Evolutionary conservation across 2,888 invertebrate species (phyloP).

Genomic region (Drosophila nigritarsus): DNA sequence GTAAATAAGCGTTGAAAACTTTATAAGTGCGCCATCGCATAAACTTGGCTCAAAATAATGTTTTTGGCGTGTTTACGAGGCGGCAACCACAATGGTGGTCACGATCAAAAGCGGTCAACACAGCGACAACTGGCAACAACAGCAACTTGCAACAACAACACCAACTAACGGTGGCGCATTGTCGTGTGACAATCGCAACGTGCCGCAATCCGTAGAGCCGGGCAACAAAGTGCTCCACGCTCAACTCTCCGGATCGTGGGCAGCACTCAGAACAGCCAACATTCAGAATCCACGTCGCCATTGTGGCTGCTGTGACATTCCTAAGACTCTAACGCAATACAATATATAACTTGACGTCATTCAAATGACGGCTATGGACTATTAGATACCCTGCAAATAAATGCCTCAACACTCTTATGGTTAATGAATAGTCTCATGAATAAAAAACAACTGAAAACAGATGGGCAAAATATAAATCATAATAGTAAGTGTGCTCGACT

Average conservation of each 20-base stretch:
- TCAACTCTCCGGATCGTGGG: slow-evolving; percentile 59
- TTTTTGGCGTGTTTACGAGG: slow-evolving; percentile 77
- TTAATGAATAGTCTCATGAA: background rate
- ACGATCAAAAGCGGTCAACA: slow-evolving; percentile 79
- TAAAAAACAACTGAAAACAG: background rate
- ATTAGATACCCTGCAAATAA: slow-evolving; percentile 16
- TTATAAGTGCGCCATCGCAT: slow-evolving; percentile 76
- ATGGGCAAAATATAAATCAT: background rate
- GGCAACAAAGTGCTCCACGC: background rate
- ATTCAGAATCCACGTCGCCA: slow-evolving; percentile 49
- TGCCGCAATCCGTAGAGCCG: slow-evolving; percentile 6
- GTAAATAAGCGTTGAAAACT: slow-evolving; percentile 80
- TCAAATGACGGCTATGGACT: background rate
- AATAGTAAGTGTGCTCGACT: background rate
- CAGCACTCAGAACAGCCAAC: slow-evolving; percentile 56
- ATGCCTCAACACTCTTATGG: fast-evolving
- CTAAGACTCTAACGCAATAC: slow-evolving; percentile 38
- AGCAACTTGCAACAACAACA: slow-evolving; percentile 12
- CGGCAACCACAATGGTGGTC: slow-evolving; percentile 81
- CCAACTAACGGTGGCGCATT: slow-evolving; percentile 45
- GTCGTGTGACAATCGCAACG: slow-evolving; percentile 71
- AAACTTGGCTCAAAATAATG: slow-evolving; percentile 64
- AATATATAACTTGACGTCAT: background rate
- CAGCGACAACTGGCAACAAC: slow-evolving; percentile 33
- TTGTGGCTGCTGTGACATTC: slow-evolving; percentile 71